Conservation (phyloP, 1,140 invertebrate genomes). For the Drosophila biarmipes region DNA sequence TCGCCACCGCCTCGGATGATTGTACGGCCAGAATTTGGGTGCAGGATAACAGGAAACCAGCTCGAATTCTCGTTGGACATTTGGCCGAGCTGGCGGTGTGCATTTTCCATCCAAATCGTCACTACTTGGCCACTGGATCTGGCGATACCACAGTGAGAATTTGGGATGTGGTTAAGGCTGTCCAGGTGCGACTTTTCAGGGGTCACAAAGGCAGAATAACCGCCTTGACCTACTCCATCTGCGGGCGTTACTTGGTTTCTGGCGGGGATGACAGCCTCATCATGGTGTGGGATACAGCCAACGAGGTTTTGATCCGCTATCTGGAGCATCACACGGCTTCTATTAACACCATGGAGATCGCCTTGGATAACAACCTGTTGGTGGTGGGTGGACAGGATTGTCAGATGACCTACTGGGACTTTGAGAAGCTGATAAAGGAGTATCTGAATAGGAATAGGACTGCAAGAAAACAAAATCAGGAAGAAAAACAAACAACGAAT, state of each 20-base stretch:
- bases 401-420: slow-evolving; percentile 53
- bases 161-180: slow-evolving; percentile 47
- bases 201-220: slow-evolving; percentile 38
- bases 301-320: slow-evolving; percentile 14
- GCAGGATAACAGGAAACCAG: slow-evolving; percentile 37
- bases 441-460: slow-evolving; percentile 3
- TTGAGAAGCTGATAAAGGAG: slow-evolving; percentile 29
- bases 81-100: slow-evolving; percentile 45
- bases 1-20: slow-evolving; percentile 53
- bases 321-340: slow-evolving; percentile 26
- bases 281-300: slow-evolving; percentile 51
- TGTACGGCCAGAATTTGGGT: slow-evolving; percentile 57
- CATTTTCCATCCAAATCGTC: slow-evolving; percentile 55
- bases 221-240: slow-evolving; percentile 39
- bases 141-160: slow-evolving; percentile 51
- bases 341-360: slow-evolving; percentile 42
- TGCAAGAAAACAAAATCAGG: not conserved
- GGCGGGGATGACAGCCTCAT: slow-evolving; percentile 38
- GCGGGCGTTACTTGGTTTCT: slow-evolving; percentile 53
- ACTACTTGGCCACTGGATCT: slow-evolving; percentile 64
- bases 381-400: slow-evolving; percentile 49
- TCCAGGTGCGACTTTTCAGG: slow-evolving; percentile 50
- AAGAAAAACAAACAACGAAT: not conserved
- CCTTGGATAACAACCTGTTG: slow-evolving; percentile 50
- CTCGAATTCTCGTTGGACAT: slow-evolving; percentile 42